Percentiles rank a stretch among this genome's conserved stretches.
phyloP scores from a whole-genome alignment of 2,113 vertebrate species.

The Toxotes chatareus region DNA sequence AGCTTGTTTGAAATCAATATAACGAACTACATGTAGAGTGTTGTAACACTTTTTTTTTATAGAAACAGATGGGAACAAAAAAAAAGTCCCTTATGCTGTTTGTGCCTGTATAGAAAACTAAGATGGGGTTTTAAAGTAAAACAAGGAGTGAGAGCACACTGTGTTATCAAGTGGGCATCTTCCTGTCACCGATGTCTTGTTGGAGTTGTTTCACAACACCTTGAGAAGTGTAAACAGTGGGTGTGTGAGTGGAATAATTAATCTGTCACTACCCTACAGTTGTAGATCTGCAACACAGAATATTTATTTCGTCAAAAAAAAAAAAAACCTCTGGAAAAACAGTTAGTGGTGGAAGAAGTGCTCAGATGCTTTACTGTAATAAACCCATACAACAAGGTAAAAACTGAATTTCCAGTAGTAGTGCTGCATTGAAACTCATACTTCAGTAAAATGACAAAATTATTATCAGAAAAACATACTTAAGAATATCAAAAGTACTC shows the following conservation, averaged over 20 bases:
- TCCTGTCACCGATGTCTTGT: constrained; percentile 26
- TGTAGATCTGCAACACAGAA: constrained; percentile 25
- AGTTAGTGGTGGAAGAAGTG: not conserved
- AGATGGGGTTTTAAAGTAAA: constrained; percentile 6
- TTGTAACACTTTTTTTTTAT: constrained; percentile 20
- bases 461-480: not conserved
- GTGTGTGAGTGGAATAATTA: constrained; percentile 48
- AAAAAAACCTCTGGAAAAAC: not conserved
- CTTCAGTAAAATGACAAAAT: not conserved
- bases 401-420: not conserved
- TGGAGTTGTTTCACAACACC: constrained; percentile 14
- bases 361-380: not conserved
- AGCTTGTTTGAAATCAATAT: constrained; percentile 60
- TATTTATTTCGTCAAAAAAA: not conserved
- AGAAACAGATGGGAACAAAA: constrained; percentile 29
- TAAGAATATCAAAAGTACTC: too few relatives aligned
- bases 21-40: constrained; percentile 50
- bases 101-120: constrained; percentile 2
- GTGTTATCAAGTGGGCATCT: constrained; percentile 12
- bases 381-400: not conserved
- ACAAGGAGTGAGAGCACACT: not conserved
- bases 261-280: constrained; percentile 5
- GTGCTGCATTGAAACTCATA: not conserved
- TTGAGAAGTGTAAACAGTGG: constrained; percentile 47
- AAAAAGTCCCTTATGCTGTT: not conserved